A percentile compares a stretch with the other conserved stretches of the same genome.
phyloP scores from a whole-genome alignment of 2,797 vertebrate species.

The Coregonus ussuriensis region DNA sequence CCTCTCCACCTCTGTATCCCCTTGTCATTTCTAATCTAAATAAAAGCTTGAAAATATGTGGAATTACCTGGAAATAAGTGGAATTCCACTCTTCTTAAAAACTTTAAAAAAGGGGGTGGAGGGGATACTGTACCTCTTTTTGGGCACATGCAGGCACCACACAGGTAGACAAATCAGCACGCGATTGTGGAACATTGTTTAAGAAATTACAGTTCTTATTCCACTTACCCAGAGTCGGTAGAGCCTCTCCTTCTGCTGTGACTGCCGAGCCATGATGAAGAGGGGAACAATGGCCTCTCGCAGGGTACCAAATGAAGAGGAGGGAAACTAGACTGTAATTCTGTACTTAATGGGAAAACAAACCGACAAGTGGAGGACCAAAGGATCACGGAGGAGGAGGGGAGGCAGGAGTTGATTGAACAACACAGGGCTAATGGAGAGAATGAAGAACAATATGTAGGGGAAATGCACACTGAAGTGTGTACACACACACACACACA shows the following conservation, averaged over 20 bases:
- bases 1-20: neutral
- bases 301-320: neutral
- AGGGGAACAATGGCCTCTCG: neutral
- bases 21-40: too few species aligned
- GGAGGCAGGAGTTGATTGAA: neutral
- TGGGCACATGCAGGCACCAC: neutral
- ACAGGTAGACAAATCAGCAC: neutral
- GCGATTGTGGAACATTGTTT: constrained; percentile 1
- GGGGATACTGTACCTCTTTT: neutral
- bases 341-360: neutral
- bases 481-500: neutral
- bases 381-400: neutral
- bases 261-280: neutral
- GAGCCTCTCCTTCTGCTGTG: neutral
- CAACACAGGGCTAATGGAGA: neutral
- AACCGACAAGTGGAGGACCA: neutral
- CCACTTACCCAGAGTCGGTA: constrained; percentile 1
- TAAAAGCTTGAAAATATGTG: too few species aligned
- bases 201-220: neutral
- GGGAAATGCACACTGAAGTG: neutral
- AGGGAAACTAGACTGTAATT: constrained; percentile 4
- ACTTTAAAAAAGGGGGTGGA: too few species aligned
- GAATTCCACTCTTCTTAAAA: too few species aligned
- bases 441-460: neutral
- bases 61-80: too few species aligned